Conservation (phyloP, 2,888 invertebrate genomes). For the Pharmacophagus antenor region DNA sequence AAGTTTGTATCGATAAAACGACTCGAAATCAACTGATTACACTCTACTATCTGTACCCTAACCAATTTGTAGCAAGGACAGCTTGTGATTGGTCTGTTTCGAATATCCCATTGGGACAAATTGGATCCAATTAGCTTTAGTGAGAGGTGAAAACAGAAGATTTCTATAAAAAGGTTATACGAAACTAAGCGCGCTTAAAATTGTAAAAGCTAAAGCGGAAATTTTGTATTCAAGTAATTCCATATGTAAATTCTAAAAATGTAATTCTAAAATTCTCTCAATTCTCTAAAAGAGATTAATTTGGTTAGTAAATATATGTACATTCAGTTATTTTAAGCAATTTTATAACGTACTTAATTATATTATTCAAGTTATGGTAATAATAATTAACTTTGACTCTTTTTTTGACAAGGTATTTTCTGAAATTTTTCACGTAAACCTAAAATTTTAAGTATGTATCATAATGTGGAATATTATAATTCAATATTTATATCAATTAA, state of each 20-base stretch:
- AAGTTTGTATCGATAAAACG: slow-evolving; percentile 66
- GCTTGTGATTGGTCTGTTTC: slow-evolving; percentile 71
- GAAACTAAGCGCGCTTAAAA: slow-evolving; percentile 22
- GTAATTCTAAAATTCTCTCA: too few species aligned
- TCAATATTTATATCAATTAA: too few species aligned
- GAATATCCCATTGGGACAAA: slow-evolving; percentile 64
- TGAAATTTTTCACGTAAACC: not conserved
- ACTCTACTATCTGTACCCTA: slow-evolving; percentile 50
- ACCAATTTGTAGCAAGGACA: slow-evolving; percentile 60
- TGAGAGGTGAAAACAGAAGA: slow-evolving; percentile 42
- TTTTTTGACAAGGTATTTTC: too few species aligned
- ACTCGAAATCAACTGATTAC: slow-evolving; percentile 63
- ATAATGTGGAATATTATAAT: not conserved
- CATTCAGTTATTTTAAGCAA: not conserved
- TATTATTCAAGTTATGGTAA: not conserved
- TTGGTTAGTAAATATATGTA: too few species aligned
- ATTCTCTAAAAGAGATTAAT: too few species aligned
- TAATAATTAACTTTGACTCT: not conserved
- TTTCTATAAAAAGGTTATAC: slow-evolving; percentile 32
- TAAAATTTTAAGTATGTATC: not conserved
- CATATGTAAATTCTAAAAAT: too few species aligned
- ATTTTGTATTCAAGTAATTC: slow-evolving; percentile 1
- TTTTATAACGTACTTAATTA: not conserved
- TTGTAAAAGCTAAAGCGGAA: slow-evolving; percentile 2
- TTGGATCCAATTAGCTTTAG: slow-evolving; percentile 69